These are phyloP conservation scores for Thereva nobilitata DNA, from an alignment of 2,888 invertebrate genomes.

Conservation along the genomic window DNA sequence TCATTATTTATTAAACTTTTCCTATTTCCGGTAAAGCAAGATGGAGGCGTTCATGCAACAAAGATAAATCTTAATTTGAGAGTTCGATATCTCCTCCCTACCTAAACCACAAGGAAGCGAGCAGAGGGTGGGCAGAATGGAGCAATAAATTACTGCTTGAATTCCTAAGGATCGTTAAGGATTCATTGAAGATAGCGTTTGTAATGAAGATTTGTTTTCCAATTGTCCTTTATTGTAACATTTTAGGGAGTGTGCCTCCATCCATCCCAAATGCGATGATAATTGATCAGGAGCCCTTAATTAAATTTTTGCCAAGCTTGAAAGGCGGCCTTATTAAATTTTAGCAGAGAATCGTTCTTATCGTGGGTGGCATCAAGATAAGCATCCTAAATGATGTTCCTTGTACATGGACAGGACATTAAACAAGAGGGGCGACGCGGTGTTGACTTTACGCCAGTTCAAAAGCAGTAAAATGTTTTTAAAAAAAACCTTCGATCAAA, in stretches of 20 bases:
- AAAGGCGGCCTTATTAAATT: not conserved
- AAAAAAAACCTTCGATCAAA: slow-evolving; percentile 18
- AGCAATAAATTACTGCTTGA: too few species aligned
- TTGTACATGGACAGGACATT: not conserved
- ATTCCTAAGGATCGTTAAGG: too few species aligned
- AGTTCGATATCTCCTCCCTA: too few species aligned
- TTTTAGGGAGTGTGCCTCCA: not conserved
- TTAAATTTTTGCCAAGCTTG: slow-evolving; percentile 1
- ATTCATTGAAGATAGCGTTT: too few species aligned
- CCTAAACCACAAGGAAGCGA: too few species aligned
- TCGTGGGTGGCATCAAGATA: not conserved
- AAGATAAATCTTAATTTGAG: too few species aligned
- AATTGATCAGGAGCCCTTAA: slow-evolving; percentile 12
- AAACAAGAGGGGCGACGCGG: not conserved
- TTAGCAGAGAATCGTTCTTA: not conserved
- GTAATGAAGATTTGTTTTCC: too few species aligned
- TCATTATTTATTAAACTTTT: too few species aligned
- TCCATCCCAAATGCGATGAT: not conserved
- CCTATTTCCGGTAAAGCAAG: too few species aligned
- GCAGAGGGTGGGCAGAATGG: too few species aligned
- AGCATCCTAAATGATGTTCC: not conserved
- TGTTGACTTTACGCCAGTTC: slow-evolving; percentile 11
- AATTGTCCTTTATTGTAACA: too few species aligned
- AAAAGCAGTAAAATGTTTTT: slow-evolving; percentile 28
- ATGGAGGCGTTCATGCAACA: too few species aligned